Evolutionary conservation across 1,140 invertebrate genomes (phyloP).

Genomic region (Cryptotermes secundus): DNA sequence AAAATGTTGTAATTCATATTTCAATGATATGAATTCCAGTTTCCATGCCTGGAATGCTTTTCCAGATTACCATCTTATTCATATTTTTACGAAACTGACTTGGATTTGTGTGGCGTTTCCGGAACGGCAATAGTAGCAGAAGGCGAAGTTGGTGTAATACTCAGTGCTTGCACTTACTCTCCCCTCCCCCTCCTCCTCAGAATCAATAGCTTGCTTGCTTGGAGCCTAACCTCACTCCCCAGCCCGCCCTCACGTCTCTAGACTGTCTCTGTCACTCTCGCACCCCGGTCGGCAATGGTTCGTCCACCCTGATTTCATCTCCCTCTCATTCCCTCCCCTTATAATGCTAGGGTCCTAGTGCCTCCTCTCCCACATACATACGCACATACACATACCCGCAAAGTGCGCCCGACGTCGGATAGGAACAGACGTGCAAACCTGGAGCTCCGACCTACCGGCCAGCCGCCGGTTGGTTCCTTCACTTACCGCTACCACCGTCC

Average conservation of each 20-base stretch:
- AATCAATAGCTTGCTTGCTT: slow-evolving; percentile 33
- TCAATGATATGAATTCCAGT: too few relatives aligned
- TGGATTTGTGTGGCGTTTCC: not conserved
- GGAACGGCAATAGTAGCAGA: not conserved
- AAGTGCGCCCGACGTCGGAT: slow-evolving; percentile 35
- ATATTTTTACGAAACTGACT: not conserved
- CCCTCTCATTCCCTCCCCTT: slow-evolving; percentile 28
- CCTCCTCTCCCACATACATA: not conserved
- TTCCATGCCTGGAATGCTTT: too few relatives aligned
- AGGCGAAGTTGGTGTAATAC: slow-evolving; percentile 27
- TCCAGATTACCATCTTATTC: not conserved
- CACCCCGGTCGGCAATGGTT: not conserved
- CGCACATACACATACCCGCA: slow-evolving; percentile 32
- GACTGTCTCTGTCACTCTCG: not conserved
- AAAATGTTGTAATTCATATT: too few relatives aligned
- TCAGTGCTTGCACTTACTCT: slow-evolving; percentile 31
- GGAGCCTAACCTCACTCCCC: slow-evolving; percentile 28
- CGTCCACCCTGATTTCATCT: slow-evolving; percentile 23
- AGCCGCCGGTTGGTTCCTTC: not conserved
- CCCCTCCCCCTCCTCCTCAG: slow-evolving; percentile 22
- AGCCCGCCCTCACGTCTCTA: slow-evolving; percentile 1
- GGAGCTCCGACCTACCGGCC: not conserved
- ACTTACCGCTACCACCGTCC: not conserved
- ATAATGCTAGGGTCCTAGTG: not conserved
- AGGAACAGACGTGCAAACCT: slow-evolving; percentile 37